Percentiles rank a stretch among this genome's conserved stretches.
Conservation (phyloP, 2,113 vertebrate species). For the Rhinoptilus africanus region DNA sequence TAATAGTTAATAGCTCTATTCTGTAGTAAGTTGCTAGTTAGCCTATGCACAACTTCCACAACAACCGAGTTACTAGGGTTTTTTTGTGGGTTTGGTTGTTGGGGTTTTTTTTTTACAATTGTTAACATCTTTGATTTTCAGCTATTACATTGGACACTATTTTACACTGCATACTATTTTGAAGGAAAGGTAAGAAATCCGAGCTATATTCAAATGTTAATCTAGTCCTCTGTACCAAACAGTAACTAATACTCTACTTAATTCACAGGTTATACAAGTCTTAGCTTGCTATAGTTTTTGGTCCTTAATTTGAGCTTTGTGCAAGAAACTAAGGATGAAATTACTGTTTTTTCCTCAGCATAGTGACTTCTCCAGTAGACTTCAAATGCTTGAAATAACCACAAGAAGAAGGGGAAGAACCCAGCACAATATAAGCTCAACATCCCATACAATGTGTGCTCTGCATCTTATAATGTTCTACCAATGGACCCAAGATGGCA, state of each 20-base stretch:
- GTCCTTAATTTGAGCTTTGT: constrained; percentile 16
- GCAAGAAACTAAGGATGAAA: constrained; percentile 43
- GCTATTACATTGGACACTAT: background rate
- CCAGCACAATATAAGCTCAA: constrained; percentile 35
- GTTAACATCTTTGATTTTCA: constrained; percentile 16
- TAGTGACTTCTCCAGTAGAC: constrained; percentile 48
- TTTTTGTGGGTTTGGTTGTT: background rate
- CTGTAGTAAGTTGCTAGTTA: background rate
- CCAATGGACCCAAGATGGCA: constrained; percentile 66
- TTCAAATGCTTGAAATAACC: constrained; percentile 64
- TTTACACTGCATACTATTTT: background rate
- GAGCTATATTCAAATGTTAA: background rate
- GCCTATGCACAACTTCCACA: background rate
- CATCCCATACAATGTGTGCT: constrained; percentile 28
- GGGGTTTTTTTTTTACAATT: background rate
- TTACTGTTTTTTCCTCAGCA: background rate
- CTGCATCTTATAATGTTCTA: constrained; percentile 55
- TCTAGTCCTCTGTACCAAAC: background rate
- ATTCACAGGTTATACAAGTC: constrained; percentile 28
- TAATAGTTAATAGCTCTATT: background rate
- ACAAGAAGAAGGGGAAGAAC: constrained; percentile 69
- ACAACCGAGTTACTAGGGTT: background rate
- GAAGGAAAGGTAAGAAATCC: background rate
- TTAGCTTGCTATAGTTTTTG: background rate
- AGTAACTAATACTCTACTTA: background rate